Base-by-base conservation (phyloP, 2,888 invertebrate species). In the Tanytarsus gracilentus region DNA sequence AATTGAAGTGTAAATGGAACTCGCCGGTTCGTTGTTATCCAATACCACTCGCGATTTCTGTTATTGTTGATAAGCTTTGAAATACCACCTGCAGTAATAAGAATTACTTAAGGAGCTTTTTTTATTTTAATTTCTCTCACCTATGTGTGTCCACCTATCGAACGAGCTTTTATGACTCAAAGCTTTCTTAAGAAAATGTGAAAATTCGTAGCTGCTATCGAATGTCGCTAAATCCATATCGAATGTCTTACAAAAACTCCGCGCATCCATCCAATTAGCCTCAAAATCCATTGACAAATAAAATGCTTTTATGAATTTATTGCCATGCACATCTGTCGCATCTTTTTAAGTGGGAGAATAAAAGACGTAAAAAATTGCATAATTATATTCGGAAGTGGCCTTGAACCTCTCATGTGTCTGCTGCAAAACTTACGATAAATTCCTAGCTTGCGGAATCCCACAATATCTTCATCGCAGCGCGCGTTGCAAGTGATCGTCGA, bases 11-110 rank as follows among this genome's bases (percentile, higher is more conserved):
- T 8, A 14, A 48, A 58, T n/a, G 27, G 44, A 11, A 58, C 23
- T 29, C 21, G 8, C 0, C 27, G n/a, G 14, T 58, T 58, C 11
- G 27, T 44, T 9, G 27, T 40, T 11, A 58, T 27, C 58, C 58
- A 58, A 48, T 58, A 58, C 58, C 58, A 58, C 14, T 58, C 58
- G 7, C 51, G 27, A n/a, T n/a, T n/a, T 44, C 44, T 21, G 9
- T 48, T 27, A 16, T 58, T 58, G 7, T 30, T 48, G 6, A 27
- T 40, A 7, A 48, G 21, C 21, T 58, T 58, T n/a, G 58, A 58
- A 16, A 58, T 27, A 4, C 58, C 58, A n/a, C 44, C 36, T 36
- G 9, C 16, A 14, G 7, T 14, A n/a, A 16, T 36, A 14, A 16
- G 1, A 16, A 11, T n/a, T 33, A 33, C 11, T 33, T 33, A 33